Evolutionary conservation across 2,888 invertebrate genomes (phyloP).

Genomic region (Metallyticus violacea): DNA sequence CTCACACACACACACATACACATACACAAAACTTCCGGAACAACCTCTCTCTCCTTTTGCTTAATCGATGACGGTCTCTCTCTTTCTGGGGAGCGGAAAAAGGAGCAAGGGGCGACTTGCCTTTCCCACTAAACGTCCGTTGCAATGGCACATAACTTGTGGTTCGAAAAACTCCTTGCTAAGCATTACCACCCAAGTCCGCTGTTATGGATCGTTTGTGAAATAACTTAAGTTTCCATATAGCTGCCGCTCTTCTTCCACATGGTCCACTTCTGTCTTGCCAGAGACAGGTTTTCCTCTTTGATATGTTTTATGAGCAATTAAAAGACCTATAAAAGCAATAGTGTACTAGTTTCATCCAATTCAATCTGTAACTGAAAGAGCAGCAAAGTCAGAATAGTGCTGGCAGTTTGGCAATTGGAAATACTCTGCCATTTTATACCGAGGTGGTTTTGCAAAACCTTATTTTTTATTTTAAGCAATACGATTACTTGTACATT

Average conservation of each 20-base stretch:
- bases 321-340: background rate
- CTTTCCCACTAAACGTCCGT: background rate
- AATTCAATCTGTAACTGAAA: too few relatives aligned
- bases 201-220: background rate
- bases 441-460: too few relatives aligned
- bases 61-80: background rate
- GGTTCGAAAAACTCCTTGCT: background rate
- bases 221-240: background rate
- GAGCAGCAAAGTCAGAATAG: too few relatives aligned
- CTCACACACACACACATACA: background rate
- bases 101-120: background rate
- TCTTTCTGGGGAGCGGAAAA: background rate
- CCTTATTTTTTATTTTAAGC: too few relatives aligned
- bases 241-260: background rate
- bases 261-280: background rate
- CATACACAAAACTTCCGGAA: too few relatives aligned
- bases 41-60: background rate
- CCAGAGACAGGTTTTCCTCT: background rate
- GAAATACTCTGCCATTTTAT: too few relatives aligned
- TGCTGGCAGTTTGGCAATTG: too few relatives aligned
- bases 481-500: too few relatives aligned
- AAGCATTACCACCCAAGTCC: background rate
- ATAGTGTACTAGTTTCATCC: background rate
- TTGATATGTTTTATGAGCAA: background rate
- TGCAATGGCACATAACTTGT: background rate